Evolutionary conservation across 2,113 vertebrate species (phyloP).

Genomic region (Nibea coibor): DNA sequence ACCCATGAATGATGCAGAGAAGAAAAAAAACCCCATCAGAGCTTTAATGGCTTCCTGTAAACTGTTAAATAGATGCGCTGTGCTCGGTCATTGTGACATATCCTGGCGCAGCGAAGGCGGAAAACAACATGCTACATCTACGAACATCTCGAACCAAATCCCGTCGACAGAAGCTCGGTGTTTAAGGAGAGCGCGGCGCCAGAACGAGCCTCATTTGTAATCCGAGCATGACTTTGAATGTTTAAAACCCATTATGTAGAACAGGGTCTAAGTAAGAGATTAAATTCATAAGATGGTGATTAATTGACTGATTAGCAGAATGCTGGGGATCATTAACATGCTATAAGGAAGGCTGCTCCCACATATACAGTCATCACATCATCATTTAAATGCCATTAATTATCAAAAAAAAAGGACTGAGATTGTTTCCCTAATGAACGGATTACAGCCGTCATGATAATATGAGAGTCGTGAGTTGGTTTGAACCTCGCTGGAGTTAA

Average conservation of each 20-base stretch:
- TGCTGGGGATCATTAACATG: slow-evolving; percentile 76
- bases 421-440: slow-evolving; percentile 73
- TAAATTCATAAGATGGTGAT: slow-evolving; percentile 80
- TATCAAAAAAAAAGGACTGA: slow-evolving; percentile 59
- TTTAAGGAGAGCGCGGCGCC: slow-evolving; percentile 19
- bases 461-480: slow-evolving; percentile 55
- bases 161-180: slow-evolving; percentile 36
- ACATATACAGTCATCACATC: slow-evolving; percentile 65
- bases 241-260: slow-evolving; percentile 78
- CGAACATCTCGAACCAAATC: slow-evolving; percentile 30
- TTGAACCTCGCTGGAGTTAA: slow-evolving; percentile 51
- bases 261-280: slow-evolving; percentile 76
- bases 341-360: slow-evolving; percentile 66
- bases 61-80: not conserved
- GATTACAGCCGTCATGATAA: slow-evolving; percentile 67
- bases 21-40: not conserved
- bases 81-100: not conserved
- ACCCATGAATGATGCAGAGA: not conserved
- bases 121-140: slow-evolving; percentile 22
- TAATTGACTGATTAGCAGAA: slow-evolving; percentile 83
- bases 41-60: not conserved
- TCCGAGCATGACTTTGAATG: slow-evolving; percentile 71
- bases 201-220: slow-evolving; percentile 64
- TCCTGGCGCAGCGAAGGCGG: not conserved
- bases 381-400: slow-evolving; percentile 74